Percentiles rank a stretch among this genome's conserved stretches.
Conservation (phyloP, 2,888 invertebrate species). For the Adelognathus sp. region DNA sequence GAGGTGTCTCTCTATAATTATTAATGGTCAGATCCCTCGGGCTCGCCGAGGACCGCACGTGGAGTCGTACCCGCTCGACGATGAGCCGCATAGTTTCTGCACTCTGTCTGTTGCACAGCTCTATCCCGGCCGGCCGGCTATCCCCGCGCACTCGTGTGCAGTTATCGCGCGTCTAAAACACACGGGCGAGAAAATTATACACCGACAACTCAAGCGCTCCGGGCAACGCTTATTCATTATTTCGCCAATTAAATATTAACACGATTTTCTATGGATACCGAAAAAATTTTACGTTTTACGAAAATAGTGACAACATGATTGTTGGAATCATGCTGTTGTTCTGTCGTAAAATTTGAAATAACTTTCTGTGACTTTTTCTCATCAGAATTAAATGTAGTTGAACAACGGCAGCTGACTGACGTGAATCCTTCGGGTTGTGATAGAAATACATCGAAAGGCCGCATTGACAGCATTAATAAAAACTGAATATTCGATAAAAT, state of each 20-base stretch:
- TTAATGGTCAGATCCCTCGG: conserved; percentile 62
- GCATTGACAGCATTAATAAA: no score
- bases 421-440: no score
- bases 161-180: conserved; percentile 48
- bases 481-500: no score
- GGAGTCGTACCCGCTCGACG: conserved; percentile 58
- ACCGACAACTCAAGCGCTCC: neutral
- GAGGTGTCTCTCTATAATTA: conserved; percentile 63
- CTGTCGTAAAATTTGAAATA: no score
- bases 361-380: no score
- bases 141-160: conserved; percentile 19
- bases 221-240: neutral
- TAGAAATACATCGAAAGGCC: no score
- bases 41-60: conserved; percentile 68
- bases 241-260: neutral
- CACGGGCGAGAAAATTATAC: neutral
- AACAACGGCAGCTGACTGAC: no score
- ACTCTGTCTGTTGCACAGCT: conserved; percentile 30
- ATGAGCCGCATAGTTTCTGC: conserved; percentile 49
- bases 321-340: neutral
- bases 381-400: neutral
- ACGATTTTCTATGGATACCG: neutral
- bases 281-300: neutral
- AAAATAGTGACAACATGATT: neutral
- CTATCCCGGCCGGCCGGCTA: conserved; percentile 1